Conservation (phyloP, 2,888 invertebrate species). For the Trichogramma dendrolimi region DNA sequence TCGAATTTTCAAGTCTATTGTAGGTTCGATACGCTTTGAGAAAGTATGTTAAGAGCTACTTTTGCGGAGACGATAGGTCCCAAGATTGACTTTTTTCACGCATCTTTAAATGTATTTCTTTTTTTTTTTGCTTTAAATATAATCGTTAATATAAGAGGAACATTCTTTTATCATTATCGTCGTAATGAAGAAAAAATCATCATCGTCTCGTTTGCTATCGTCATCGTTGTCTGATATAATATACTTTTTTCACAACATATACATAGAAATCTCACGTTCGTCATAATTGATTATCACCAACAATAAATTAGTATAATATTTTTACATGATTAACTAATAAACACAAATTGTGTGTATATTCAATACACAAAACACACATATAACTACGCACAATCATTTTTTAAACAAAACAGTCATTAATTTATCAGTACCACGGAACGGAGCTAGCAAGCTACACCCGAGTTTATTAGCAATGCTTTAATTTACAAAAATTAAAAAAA, state of each 20-base stretch:
- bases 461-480: slow-evolving; percentile 9
- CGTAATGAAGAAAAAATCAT: slow-evolving; percentile 29
- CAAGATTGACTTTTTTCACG: slow-evolving; percentile 45
- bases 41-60: too few species aligned
- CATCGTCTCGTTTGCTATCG: slow-evolving; percentile 28
- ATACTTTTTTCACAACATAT: slow-evolving; percentile 32
- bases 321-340: slow-evolving; percentile 47
- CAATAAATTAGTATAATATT: slow-evolving; percentile 33
- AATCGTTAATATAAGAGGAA: slow-evolving; percentile 43
- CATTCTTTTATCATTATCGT: slow-evolving; percentile 48
- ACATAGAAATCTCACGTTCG: slow-evolving; percentile 24
- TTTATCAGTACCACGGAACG: slow-evolving; percentile 1
- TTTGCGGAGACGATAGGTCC: slow-evolving; percentile 25
- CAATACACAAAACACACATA: slow-evolving; percentile 42
- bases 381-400: slow-evolving; percentile 10
- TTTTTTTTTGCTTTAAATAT: too few species aligned
- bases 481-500: slow-evolving; percentile 13
- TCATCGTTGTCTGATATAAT: slow-evolving; percentile 34
- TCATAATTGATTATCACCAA: slow-evolving; percentile 28
- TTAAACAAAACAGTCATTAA: too few species aligned
- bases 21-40: too few species aligned
- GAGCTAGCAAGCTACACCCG: slow-evolving; percentile 12
- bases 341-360: slow-evolving; percentile 35
- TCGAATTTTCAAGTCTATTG: too few species aligned
- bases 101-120: slow-evolving; percentile 46